Conservation (phyloP, 2,888 invertebrate genomes). For the Elegia similella region DNA sequence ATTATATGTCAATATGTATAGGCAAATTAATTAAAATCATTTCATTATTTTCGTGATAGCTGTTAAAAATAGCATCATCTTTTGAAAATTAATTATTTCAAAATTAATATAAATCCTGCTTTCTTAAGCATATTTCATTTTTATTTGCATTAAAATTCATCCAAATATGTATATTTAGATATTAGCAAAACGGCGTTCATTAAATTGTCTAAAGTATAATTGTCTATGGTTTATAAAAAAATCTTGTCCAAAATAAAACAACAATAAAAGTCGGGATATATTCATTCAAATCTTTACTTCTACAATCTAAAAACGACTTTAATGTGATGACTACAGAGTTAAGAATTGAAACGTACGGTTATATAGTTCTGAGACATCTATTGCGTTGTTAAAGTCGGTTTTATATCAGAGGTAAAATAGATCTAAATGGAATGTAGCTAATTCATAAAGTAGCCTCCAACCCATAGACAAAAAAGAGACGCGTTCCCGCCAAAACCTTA, state of each 20-base stretch:
- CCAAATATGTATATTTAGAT: not conserved
- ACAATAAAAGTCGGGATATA: not conserved
- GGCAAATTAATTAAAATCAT: not conserved
- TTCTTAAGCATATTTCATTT: not conserved
- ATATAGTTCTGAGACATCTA: too few species aligned
- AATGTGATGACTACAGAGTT: too few species aligned
- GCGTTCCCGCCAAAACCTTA: conserved; percentile 51
- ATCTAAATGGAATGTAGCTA: too few species aligned
- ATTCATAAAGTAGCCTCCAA: not conserved
- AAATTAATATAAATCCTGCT: not conserved
- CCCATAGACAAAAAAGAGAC: conserved; percentile 31
- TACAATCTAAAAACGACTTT: too few species aligned
- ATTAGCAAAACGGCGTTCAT: not conserved
- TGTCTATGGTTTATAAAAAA: not conserved
- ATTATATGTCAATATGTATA: not conserved
- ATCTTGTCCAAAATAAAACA: not conserved
- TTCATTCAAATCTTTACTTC: not conserved
- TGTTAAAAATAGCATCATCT: not conserved
- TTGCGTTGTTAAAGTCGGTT: too few species aligned
- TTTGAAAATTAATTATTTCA: not conserved
- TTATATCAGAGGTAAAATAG: too few species aligned
- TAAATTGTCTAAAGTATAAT: not conserved
- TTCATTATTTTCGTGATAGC: not conserved
- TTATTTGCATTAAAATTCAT: not conserved
- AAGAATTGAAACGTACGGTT: too few species aligned